Evolutionary conservation across 2,888 invertebrate genomes (phyloP), one percentile per base, ranked within the genome.

Genomic region (Aquatica leii): DNA sequence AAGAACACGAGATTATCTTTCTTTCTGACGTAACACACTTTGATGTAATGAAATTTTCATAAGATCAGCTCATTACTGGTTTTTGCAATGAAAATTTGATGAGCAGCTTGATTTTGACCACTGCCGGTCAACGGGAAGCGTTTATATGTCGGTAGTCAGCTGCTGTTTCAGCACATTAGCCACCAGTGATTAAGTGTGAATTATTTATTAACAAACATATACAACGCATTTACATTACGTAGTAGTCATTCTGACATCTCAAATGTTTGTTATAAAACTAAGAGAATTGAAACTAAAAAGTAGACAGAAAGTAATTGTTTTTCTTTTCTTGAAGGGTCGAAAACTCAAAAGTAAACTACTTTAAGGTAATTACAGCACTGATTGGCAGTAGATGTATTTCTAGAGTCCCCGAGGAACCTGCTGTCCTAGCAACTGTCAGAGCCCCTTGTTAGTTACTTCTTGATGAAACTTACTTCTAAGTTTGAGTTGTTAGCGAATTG

Each of bases 11-110:
- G 46, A 52, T 56, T 40, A 46, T 37, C 59, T 49, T 49, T 54
- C 48, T 53, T 43, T 17, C 20, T 43, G 50, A 1, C 41, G 48
- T 20, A 62, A 53, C 61, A 59, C 60, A 68, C 62, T 69, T 70
- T 68, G 66, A 59, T 59, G 69, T 69, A 57, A 63, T 78, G 77
- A 76, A 78, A 77, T 67, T 77, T 78, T 78, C 76, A 79, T 77
- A 74, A 77, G 77, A 78, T 78, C 74, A 77, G 72, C 78, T 79
- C 78, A 78, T 79, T 79, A 79, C 77, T 71, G 78, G 78, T 76
- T 78, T 77, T 76, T 73, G 71, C 67, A 66, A 58, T 79, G 75
- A 76, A 78, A 77, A 65, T 76, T 78, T 78, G 67, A 79, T 77
- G 77, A 76, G 72, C 56, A 58, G 60, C 69, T 71, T 67, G 67